Percentiles rank a stretch among this genome's conserved stretches.
Conservation (phyloP, 2,888 invertebrate genomes). For the Blomia tropicalis region DNA sequence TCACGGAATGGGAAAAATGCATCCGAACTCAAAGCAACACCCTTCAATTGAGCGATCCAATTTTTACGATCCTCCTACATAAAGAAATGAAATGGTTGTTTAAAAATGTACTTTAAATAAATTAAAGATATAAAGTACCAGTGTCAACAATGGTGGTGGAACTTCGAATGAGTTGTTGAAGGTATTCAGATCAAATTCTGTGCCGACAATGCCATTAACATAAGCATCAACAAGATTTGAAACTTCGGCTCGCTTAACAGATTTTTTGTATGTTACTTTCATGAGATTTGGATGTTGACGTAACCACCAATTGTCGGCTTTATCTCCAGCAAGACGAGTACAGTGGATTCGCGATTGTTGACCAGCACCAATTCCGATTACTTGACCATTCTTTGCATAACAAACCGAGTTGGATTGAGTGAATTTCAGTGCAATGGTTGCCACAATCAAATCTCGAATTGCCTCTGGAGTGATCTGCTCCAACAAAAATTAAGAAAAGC, state of each 20-base stretch:
- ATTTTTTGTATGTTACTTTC: slow-evolving; percentile 63
- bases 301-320: slow-evolving; percentile 95
- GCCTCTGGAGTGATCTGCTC: slow-evolving; percentile 53
- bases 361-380: slow-evolving; percentile 94
- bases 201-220: slow-evolving; percentile 71
- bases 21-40: slow-evolving; percentile 73
- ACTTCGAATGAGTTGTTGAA: slow-evolving; percentile 59
- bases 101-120: background rate
- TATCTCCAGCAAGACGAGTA: slow-evolving; percentile 87
- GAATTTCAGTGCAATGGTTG: slow-evolving; percentile 88
- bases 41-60: slow-evolving; percentile 43
- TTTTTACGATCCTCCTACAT: slow-evolving; percentile 27
- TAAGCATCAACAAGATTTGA: slow-evolving; percentile 91
- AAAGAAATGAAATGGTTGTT: background rate
- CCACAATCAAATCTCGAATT: slow-evolving; percentile 75
- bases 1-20: slow-evolving; percentile 98
- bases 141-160: slow-evolving; percentile 54
- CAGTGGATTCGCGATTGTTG: slow-evolving; percentile 97
- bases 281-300: slow-evolving; percentile 74
- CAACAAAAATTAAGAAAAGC: slow-evolving; percentile 18
- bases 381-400: slow-evolving; percentile 72
- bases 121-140: no score
- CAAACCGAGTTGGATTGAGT: slow-evolving; percentile 98
- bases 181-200: slow-evolving; percentile 59
- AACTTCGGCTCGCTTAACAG: slow-evolving; percentile 72